Percentiles rank a stretch among this genome's conserved stretches.
These are phyloP conservation scores for Hycleus cichorii DNA, from an alignment of 1,140 invertebrate species.

Conservation along the genomic window DNA sequence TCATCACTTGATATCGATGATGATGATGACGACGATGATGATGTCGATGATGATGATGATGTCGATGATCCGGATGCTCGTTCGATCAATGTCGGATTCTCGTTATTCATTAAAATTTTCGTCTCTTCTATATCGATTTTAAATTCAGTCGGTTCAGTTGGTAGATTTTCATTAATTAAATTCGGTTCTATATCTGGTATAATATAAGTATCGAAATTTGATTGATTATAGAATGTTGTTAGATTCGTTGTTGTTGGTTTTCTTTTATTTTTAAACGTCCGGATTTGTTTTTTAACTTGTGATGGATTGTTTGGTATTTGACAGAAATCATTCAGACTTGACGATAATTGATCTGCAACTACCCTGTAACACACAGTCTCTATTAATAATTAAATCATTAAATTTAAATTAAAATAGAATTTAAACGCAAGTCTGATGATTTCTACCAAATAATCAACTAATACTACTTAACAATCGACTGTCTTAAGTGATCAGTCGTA, in stretches of 20 bases:
- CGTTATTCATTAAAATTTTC: neutral
- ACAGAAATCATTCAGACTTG: conserved; percentile 24
- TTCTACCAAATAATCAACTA: neutral
- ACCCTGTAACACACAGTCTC: conserved; percentile 2
- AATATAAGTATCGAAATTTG: conserved; percentile 1
- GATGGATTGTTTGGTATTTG: conserved; percentile 1
- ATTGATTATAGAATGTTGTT: too few relatives aligned
- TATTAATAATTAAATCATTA: neutral
- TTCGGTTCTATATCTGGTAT: neutral
- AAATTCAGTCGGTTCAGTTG: conserved; percentile 4
- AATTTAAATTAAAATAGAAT: neutral
- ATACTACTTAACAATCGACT: neutral
- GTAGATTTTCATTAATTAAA: neutral
- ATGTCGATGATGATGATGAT: too few relatives aligned
- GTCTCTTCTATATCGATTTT: conserved; percentile 5
- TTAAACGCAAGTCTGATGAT: conserved; percentile 8
- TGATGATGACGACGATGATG: too few relatives aligned
- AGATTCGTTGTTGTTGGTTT: neutral
- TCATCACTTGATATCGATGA: too few relatives aligned
- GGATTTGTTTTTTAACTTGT: neutral
- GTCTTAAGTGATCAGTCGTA: neutral
- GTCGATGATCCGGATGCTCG: too few relatives aligned
- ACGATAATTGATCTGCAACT: conserved; percentile 4
- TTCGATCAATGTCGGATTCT: neutral
- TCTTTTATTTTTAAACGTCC: conserved; percentile 1